Conservation (phyloP, 2,888 invertebrate genomes). For the Ichneumon xanthorius region DNA sequence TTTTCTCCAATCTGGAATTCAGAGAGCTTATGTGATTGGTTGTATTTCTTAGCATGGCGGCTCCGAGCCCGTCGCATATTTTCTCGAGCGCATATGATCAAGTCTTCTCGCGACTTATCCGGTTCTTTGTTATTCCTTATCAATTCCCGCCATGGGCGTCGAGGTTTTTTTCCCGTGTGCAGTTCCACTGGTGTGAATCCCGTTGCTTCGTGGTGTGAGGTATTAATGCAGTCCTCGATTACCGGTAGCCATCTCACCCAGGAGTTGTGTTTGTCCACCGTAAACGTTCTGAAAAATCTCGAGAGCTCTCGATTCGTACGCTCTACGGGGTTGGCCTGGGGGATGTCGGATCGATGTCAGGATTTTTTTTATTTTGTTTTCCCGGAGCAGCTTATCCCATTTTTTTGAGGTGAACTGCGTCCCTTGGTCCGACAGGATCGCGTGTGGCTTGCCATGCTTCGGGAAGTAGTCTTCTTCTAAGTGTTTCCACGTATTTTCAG, state of each 20-base stretch:
- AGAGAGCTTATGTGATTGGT: not conserved
- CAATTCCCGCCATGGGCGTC: too few species aligned
- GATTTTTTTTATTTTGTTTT: not conserved
- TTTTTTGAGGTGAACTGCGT: slow-evolving; percentile 27
- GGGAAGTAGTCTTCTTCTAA: not conserved
- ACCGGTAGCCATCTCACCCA: not conserved
- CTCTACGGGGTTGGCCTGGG: slow-evolving; percentile 29
- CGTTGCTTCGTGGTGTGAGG: slow-evolving; percentile 30
- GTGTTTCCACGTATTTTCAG: too few species aligned
- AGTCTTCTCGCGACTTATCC: too few species aligned
- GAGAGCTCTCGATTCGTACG: slow-evolving; percentile 25
- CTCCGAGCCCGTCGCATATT: too few species aligned
- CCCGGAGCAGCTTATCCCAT: not conserved
- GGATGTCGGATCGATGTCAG: too few species aligned
- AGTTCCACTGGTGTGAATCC: too few species aligned
- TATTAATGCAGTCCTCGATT: slow-evolving; percentile 10
- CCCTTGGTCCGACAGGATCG: slow-evolving; percentile 29
- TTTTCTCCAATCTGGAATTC: not conserved
- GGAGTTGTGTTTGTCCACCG: not conserved
- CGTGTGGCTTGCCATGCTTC: not conserved
- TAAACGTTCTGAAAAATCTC: not conserved
- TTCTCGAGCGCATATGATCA: too few species aligned
- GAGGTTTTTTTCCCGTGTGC: too few species aligned
- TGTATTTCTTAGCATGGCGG: not conserved
- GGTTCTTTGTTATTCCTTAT: too few species aligned